phyloP scores from a whole-genome alignment of 2,113 vertebrate species.

The Anseranas semipalmata region DNA sequence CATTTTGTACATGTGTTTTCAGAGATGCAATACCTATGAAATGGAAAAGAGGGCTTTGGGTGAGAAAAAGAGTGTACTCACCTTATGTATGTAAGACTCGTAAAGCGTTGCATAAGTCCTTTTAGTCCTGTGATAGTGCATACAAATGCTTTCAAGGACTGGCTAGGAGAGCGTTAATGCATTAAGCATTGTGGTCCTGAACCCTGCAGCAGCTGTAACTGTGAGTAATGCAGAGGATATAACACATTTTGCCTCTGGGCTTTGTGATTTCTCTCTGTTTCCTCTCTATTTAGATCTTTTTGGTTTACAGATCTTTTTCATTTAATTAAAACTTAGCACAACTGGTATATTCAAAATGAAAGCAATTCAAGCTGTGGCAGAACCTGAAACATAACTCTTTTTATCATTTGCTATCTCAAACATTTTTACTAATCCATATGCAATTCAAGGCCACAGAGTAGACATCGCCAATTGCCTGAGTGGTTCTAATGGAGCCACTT shows the following conservation, averaged over 20 bases:
- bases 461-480: neutral
- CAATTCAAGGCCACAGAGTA: neutral
- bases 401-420: neutral
- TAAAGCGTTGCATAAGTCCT: neutral
- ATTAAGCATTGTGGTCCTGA: neutral
- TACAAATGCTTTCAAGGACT: conserved; percentile 11
- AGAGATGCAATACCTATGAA: neutral
- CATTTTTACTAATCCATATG: conserved; percentile 2
- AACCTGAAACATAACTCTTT: neutral
- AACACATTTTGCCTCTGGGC: neutral
- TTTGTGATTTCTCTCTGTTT: conserved; percentile 7
- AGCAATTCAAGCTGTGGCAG: neutral
- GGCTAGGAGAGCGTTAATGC: neutral
- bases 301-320: neutral
- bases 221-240: conserved; percentile 10
- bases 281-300: neutral
- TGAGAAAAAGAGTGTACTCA: neutral
- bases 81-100: neutral
- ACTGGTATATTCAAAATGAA: conserved; percentile 1
- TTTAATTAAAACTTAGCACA: conserved; percentile 6
- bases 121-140: neutral
- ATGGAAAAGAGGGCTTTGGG: neutral
- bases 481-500: neutral
- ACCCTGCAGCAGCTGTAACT: neutral
- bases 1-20: neutral